Conservation (phyloP, 2,797 vertebrate species). For the Tarsius wallacei region DNA sequence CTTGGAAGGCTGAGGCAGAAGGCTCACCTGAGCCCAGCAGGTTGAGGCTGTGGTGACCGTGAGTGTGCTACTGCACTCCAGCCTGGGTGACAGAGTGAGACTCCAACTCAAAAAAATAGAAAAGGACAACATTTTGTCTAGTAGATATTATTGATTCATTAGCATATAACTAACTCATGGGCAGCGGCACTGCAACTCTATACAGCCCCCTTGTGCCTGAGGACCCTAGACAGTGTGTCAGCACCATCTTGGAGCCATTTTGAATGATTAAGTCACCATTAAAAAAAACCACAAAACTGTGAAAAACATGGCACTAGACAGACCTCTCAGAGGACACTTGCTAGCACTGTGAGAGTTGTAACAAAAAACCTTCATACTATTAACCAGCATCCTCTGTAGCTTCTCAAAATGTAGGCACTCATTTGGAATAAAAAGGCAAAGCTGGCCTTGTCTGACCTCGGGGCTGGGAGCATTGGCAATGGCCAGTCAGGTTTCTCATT, state of each 20-base stretch:
- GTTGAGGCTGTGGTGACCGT: too few relatives aligned
- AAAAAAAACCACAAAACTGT: too few relatives aligned
- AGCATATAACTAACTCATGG: background rate
- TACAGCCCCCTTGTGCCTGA: background rate
- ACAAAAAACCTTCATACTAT: background rate
- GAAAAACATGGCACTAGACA: fast-evolving
- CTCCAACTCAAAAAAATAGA: too few relatives aligned
- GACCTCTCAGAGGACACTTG: background rate
- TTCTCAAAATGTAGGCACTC: too few relatives aligned
- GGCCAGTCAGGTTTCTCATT: background rate
- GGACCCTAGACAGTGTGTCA: background rate
- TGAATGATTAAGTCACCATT: background rate
- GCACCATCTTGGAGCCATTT: background rate
- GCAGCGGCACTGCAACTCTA: background rate
- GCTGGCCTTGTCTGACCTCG: fast-evolving
- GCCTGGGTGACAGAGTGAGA: too few relatives aligned
- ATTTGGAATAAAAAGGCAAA: too few relatives aligned
- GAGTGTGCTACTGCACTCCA: too few relatives aligned
- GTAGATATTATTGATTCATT: background rate
- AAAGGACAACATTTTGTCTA: background rate
- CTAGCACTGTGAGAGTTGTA: background rate
- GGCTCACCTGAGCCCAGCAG: too few relatives aligned
- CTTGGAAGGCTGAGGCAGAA: too few relatives aligned
- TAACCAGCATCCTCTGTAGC: too few relatives aligned
- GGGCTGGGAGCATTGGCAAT: too few relatives aligned